Percentiles rank a stretch among this genome's conserved stretches.
Conservation (phyloP, 2,888 invertebrate species). For the Apamea epomidion region DNA sequence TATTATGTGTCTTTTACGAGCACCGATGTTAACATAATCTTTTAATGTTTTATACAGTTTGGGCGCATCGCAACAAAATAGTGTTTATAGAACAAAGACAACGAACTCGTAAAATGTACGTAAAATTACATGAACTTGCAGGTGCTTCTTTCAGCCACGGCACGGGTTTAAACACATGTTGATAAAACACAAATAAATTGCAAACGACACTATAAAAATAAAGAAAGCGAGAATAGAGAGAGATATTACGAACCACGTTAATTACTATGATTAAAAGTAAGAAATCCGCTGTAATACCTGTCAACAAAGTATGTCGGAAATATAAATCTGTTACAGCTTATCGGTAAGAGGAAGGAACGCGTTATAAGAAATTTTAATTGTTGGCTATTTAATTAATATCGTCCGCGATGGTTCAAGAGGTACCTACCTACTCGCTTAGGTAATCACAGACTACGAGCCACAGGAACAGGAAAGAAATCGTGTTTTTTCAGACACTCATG, state of each 20-base stretch:
- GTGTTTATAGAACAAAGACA: conserved; percentile 87
- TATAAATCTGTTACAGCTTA: conserved; percentile 59
- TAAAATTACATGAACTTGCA: conserved; percentile 75
- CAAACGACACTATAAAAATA: conserved; percentile 19
- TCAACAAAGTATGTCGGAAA: conserved; percentile 65
- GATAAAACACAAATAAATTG: conserved; percentile 15
- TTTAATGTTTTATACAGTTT: conserved; percentile 78
- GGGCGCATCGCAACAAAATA: conserved; percentile 77
- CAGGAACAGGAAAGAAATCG: conserved; percentile 75
- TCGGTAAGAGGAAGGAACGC: conserved; percentile 71
- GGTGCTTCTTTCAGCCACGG: conserved; percentile 61
- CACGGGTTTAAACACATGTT: conserved; percentile 51
- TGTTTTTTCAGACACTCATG: conserved; percentile 49
- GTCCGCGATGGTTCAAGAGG: conserved; percentile 66
- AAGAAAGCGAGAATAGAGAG: conserved; percentile 28
- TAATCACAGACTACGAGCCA: conserved; percentile 60
- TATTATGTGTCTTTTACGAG: conserved; percentile 74
- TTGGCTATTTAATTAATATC: conserved; percentile 73
- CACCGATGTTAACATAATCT: conserved; percentile 75
- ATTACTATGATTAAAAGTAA: conserved; percentile 32
- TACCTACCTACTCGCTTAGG: conserved; percentile 56
- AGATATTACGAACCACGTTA: conserved; percentile 17
- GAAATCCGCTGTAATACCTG: conserved; percentile 38
- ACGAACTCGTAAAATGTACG: conserved; percentile 87
- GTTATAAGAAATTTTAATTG: conserved; percentile 71